phyloP scores from a whole-genome alignment of 1,140 invertebrate species.

The Penaeus vannamei region DNA sequence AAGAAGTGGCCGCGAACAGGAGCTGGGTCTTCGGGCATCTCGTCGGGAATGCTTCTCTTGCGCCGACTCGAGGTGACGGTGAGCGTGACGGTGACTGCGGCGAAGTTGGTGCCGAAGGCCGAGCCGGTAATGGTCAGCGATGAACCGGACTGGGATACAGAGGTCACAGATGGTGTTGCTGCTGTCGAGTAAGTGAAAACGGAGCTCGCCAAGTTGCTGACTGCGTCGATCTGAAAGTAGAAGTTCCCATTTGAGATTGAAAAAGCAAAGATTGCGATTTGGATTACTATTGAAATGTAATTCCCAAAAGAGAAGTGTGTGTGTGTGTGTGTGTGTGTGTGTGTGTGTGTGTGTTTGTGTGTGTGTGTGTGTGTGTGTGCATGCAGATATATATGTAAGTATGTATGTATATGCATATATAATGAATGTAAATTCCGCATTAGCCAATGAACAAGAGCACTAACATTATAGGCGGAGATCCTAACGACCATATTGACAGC shows the following conservation, averaged over 20 bases:
- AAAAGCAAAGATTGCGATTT: neutral
- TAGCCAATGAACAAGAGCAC: neutral
- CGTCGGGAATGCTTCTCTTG: neutral
- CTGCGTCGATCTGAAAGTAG: slow-evolving; percentile 23
- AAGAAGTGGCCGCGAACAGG: too few relatives aligned
- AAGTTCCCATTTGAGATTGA: neutral
- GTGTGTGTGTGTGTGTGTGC: too few relatives aligned
- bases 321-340: too few relatives aligned
- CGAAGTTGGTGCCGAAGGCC: slow-evolving; percentile 22
- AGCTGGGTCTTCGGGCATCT: slow-evolving; percentile 3
- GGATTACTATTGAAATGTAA: neutral
- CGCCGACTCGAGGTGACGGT: neutral
- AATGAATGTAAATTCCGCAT: too few relatives aligned
- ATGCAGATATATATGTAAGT: too few relatives aligned
- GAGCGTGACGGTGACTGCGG: slow-evolving; percentile 25
- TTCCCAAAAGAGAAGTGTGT: neutral
- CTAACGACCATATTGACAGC: neutral
- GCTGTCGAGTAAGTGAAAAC: slow-evolving; percentile 36
- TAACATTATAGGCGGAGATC: slow-evolving; percentile 13
- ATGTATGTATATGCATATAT: too few relatives aligned
- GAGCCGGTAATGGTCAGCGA: slow-evolving; percentile 42
- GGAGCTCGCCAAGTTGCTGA: neutral
- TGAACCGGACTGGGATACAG: neutral
- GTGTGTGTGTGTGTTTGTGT: too few relatives aligned
- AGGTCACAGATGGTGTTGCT: slow-evolving; percentile 36